These are phyloP conservation scores for Ochlodes sylvanus DNA, from an alignment of 2,888 invertebrate species.

Conservation along the genomic window DNA sequence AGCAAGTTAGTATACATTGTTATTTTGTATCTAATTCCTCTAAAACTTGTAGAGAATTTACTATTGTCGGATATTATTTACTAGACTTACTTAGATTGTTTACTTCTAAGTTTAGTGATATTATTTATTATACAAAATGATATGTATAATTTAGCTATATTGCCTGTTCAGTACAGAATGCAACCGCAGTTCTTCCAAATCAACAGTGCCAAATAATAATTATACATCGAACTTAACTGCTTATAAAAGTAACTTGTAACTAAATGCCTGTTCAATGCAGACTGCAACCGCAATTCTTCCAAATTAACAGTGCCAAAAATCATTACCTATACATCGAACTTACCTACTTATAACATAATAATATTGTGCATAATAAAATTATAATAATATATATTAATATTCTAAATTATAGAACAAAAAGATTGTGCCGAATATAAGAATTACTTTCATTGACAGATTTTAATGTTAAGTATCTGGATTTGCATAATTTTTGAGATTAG, in stretches of 20 bases:
- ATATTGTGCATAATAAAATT: neutral
- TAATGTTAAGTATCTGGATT: slow-evolving; percentile 8
- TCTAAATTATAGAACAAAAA: neutral
- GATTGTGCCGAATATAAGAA: neutral
- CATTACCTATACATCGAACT: slow-evolving; percentile 11
- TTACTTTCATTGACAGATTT: slow-evolving; percentile 1
- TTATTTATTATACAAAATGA: neutral
- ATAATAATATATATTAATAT: neutral
- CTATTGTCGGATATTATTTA: too few relatives aligned
- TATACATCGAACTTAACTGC: neutral
- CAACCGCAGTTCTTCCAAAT: slow-evolving; percentile 46
- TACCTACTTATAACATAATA: neutral
- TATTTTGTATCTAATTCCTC: too few relatives aligned
- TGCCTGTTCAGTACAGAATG: slow-evolving; percentile 21
- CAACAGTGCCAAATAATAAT: slow-evolving; percentile 53
- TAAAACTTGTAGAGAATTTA: too few relatives aligned
- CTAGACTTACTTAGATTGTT: too few relatives aligned
- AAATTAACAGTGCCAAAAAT: slow-evolving; percentile 51
- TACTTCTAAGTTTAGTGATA: too few relatives aligned
- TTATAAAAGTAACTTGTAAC: neutral
- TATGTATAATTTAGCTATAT: neutral
- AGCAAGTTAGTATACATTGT: too few relatives aligned
- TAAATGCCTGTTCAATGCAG: slow-evolving; percentile 14
- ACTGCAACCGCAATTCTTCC: slow-evolving; percentile 45
- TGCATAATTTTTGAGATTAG: slow-evolving; percentile 11